Evolutionary conservation across 1,140 invertebrate genomes (phyloP).

Genomic region (Drosophila bifasciata): DNA sequence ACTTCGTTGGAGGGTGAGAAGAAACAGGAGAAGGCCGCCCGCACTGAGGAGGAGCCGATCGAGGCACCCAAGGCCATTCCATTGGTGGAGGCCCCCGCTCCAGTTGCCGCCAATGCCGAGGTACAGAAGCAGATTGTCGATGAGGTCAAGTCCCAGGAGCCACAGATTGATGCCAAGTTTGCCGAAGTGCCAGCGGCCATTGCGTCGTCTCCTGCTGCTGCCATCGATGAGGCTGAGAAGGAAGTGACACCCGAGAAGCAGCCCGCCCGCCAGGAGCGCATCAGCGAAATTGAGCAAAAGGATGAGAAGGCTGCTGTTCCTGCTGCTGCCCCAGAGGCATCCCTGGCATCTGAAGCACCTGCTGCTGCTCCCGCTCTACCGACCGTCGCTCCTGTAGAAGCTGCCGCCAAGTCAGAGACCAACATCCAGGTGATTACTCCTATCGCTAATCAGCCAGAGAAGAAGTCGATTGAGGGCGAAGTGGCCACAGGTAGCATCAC

Average conservation of each 20-base stretch:
- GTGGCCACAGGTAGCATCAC: neutral
- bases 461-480: slow-evolving; percentile 30
- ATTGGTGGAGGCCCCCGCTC: slow-evolving; percentile 43
- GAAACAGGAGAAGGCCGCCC: slow-evolving; percentile 60
- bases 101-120: slow-evolving; percentile 45
- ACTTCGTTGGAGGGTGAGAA: slow-evolving; percentile 34
- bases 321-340: slow-evolving; percentile 11
- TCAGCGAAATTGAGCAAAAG: slow-evolving; percentile 59
- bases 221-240: slow-evolving; percentile 15
- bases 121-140: slow-evolving; percentile 59
- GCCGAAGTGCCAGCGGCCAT: slow-evolving; percentile 15
- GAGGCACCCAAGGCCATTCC: slow-evolving; percentile 61
- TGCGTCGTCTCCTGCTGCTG: neutral
- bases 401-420: slow-evolving; percentile 30
- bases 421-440: slow-evolving; percentile 57
- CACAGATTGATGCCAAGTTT: slow-evolving; percentile 52
- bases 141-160: slow-evolving; percentile 46
- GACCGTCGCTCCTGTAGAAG: slow-evolving; percentile 15
- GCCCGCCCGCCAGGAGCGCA: slow-evolving; percentile 63
- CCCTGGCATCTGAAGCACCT: slow-evolving; percentile 14
- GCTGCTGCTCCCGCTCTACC: neutral
- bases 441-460: slow-evolving; percentile 22
- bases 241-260: slow-evolving; percentile 28
- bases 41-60: slow-evolving; percentile 52
- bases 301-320: slow-evolving; percentile 21